Evolutionary conservation across 2,797 vertebrate genomes (phyloP), one percentile per base, ranked within the genome.

Genomic region (Emys orbicularis): DNA sequence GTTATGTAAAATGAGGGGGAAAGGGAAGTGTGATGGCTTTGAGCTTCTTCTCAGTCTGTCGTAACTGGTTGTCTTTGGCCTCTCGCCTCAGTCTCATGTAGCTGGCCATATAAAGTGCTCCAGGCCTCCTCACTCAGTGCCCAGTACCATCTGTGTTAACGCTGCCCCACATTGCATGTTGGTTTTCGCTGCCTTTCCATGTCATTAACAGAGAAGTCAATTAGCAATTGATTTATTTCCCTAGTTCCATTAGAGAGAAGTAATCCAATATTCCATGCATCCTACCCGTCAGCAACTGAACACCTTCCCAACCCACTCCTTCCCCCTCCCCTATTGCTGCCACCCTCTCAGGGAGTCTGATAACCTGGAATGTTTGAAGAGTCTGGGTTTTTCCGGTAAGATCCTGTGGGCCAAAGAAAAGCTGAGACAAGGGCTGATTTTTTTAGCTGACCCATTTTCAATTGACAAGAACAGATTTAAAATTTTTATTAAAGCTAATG

Each of bases 131-230:
- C 87, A 54, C 81, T 76, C 88, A 79, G 72, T 80, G 72, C 83
- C 31, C 88, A 68, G 68, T 84, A 57, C 72, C 8, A 1, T 21
- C 76, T 77, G 80, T 96, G 86, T 92, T 3, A 65, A 87, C 88
- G 31, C 34, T 77, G 87, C 87, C 90, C 59, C 87, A 59, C 54
- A 2, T 59, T 13, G 52, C 84, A 3, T 81, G 95, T 94, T 56
- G 54, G 88, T 96, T 92, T 95, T 94, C 90, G 85, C 91, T 72
- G 84, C 15, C 94, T 93, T 79, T 93, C 74, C 81, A 74, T 90
- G 94, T 96, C 94, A 95, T 97, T 97, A 95, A 76, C 84, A 88
- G 31, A 56, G 44, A 96, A 95, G 76, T 98, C 93, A 0, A 97
- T 97, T 93, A 56, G 16, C 3, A 37, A 94, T 96, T 91, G 92